Evolutionary conservation across 2,888 invertebrate genomes (phyloP), one percentile per base, ranked within the genome.

Genomic region (Philereme transversata): DNA sequence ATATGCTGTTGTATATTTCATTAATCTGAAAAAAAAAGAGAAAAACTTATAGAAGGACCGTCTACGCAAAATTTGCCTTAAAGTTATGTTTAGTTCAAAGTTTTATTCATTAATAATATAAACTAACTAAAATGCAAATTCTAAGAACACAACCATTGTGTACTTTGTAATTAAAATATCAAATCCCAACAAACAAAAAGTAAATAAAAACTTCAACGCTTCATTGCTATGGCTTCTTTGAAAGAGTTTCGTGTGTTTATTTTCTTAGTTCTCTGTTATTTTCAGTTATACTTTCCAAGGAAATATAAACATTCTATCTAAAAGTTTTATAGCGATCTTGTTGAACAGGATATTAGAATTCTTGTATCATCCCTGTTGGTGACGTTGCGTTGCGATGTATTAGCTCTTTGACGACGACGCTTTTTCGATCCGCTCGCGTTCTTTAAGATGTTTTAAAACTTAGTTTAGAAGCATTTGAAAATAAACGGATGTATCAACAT

Each of bases 331-430:
- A 64, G 65, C 69, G 69, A 67, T 72, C 68, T 66, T 73, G 75
- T 74, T 73, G 70, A 76, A 72, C 76, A 78, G 78, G 78, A 78
- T 78, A 79, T 81, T 80, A 76, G 73, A 76, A 76, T 74, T 76
- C 73, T 72, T 69, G 68, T 72, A 73, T 73, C 66, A 60, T 64
- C 64, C 53, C 69, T 75, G 73, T 54, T 54, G 60, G 57, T 65
- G 73, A 73, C 67, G 55, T 54, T 46, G 51, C 43, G 46, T 48
- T 50, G 9, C 50, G 55, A 52, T 52, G 36, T 41, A 41, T 56
- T 33, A 40, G 5, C 46, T 52, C 22, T 22, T 22, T 51, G 22
- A 22, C 35, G 38, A 48, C 11, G 40, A 8, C n/a, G 36, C 49
- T 38, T 5, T 2, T 50, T 40, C 33, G 41, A 22, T 50, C n/a